Conservation (phyloP, 2,888 invertebrate species). For the Phyllotreta cruciferae region DNA sequence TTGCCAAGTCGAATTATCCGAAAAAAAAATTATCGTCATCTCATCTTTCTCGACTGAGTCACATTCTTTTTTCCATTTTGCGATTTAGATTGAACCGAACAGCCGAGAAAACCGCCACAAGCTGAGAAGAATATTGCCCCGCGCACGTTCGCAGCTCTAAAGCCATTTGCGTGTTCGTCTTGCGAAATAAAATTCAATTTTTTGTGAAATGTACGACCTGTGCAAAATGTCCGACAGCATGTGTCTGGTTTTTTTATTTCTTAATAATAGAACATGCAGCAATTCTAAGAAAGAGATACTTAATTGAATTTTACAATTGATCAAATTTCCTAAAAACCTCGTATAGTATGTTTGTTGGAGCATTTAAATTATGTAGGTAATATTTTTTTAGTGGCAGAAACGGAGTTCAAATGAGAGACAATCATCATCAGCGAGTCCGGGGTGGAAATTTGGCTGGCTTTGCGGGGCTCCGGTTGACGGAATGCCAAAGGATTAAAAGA, state of each 20-base stretch:
- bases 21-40: slow-evolving; percentile 2
- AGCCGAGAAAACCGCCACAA: slow-evolving; percentile 9
- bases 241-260: too few relatives aligned
- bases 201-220: too few relatives aligned
- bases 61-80: background rate
- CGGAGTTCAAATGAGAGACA: background rate
- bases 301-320: too few relatives aligned
- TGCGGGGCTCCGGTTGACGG: slow-evolving; percentile 5
- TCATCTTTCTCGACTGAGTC: slow-evolving; percentile 1
- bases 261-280: too few relatives aligned
- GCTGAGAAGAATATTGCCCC: background rate
- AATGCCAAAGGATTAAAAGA: slow-evolving; percentile 1
- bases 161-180: background rate
- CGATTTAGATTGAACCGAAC: slow-evolving; percentile 11
- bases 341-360: too few relatives aligned
- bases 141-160: background rate
- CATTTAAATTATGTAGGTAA: too few relatives aligned
- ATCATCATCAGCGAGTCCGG: slow-evolving; percentile 8
- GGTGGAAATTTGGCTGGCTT: slow-evolving; percentile 6
- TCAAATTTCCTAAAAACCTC: too few relatives aligned
- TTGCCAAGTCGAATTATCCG: slow-evolving; percentile 9
- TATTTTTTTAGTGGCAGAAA: too few relatives aligned
- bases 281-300: too few relatives aligned
- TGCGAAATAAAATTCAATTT: too few relatives aligned
- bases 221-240: too few relatives aligned